A percentile compares a stretch with the other conserved stretches of the same genome.
Conservation (phyloP, 2,113 vertebrate species). For the Crotophaga sulcirostris region DNA sequence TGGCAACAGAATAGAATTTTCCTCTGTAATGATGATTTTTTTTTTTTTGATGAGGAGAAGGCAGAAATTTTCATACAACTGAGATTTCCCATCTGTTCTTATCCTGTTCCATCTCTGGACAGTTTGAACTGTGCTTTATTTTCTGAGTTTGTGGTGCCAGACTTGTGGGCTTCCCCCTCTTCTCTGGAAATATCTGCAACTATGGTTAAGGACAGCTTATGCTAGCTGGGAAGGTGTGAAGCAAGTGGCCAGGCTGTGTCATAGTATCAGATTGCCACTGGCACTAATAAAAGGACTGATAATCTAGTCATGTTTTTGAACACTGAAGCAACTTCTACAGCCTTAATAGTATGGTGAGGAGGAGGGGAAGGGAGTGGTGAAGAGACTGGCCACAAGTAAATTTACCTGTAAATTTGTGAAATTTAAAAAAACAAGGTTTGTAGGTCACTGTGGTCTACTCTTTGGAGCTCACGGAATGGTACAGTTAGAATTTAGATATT, state of each 20-base stretch:
- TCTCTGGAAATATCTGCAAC: neutral
- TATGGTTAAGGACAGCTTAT: neutral
- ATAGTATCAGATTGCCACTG: neutral
- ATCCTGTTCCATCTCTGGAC: neutral
- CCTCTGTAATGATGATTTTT: neutral
- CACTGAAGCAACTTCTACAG: neutral
- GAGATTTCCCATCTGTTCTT: neutral
- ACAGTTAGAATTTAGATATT: neutral
- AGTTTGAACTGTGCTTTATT: neutral
- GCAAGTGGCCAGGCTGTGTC: neutral
- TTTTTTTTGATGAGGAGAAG: neutral
- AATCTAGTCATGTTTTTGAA: constrained; percentile 2
- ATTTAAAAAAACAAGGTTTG: neutral
- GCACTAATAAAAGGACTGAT: constrained; percentile 42
- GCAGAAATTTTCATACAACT: neutral
- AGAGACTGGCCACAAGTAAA: neutral
- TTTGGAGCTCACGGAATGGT: neutral
- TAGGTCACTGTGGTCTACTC: neutral
- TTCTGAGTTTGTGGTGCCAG: neutral
- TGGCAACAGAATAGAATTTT: neutral
- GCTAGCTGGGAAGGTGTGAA: constrained; percentile 19
- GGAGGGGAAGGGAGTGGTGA: neutral
- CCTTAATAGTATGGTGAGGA: neutral
- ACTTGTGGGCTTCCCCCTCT: neutral
- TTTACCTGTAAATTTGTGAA: neutral